Base-by-base conservation (phyloP, 2,888 invertebrate species). In the Phania funesta region DNA sequence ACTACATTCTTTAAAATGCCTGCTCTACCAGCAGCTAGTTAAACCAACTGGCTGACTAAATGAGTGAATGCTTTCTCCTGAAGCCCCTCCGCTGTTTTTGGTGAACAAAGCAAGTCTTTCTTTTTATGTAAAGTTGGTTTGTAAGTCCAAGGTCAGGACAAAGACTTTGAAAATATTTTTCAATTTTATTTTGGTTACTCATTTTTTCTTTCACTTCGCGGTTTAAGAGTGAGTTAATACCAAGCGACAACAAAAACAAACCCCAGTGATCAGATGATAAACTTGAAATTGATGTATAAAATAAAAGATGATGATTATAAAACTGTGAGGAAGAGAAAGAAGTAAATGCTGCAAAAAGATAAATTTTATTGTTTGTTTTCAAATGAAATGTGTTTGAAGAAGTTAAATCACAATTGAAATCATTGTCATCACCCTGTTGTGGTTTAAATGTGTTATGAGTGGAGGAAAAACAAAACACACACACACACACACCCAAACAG, bases 71-170 rank as follows among this genome's bases (percentile, higher is more conserved):
- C 73, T 80, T 77, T 79, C 76, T 71, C 65, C 24, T 67, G 54
- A 52, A 50, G 54, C 76, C 78, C 75, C 70, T 22, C 67, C 26
- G 24, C 13, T n/a, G 6, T 35, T 58, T 64, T 52, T 29, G 48
- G 22, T 77, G 50, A 68, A 79, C 64, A 74, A 76, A 79, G 60
- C 77, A 79, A 83, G 70, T 79, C 79, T 84, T 81, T 84, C 82
- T 84, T 77, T 74, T 65, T 29, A 67, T 62, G 73, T 73, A 74
- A 77, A 82, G 68, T 82, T 65, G 82, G 83, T 83, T 85, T 84
- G 84, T 64, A 86, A 89, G 89, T 89, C 88, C 89, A 89, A 89
- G 89, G 89, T 89, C 89, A 89, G 88, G 88, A 87, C 87, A 88
- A 88, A 89, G 88, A 88, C 89, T 89, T 89, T 88, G 89, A 89